Conservation (phyloP, 2,113 vertebrate species). For the Podarcis cretensis region DNA sequence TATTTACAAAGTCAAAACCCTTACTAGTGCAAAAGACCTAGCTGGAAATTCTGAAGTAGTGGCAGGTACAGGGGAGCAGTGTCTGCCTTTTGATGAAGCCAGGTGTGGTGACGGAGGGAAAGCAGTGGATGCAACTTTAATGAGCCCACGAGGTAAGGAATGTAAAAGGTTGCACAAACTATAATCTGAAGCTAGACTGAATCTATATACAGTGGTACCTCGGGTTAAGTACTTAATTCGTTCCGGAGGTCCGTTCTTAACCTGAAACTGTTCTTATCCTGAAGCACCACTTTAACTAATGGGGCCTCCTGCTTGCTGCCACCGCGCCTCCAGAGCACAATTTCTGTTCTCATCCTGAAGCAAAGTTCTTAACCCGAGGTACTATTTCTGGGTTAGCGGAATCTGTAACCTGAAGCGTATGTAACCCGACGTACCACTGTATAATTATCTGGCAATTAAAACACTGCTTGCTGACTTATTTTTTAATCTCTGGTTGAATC, state of each 20-base stretch:
- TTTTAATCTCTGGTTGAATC: conserved; percentile 64
- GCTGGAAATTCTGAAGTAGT: conserved; percentile 93
- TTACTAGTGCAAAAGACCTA: conserved; percentile 86
- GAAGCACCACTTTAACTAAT: too few species aligned
- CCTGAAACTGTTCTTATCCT: too few species aligned
- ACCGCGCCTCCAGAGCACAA: too few species aligned
- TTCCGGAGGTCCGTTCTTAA: too few species aligned
- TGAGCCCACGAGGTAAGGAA: conserved; percentile 95
- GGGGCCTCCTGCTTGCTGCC: too few species aligned
- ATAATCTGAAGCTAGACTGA: conserved; percentile 18
- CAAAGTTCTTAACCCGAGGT: too few species aligned
- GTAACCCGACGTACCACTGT: too few species aligned
- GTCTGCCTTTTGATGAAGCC: conserved; percentile 94
- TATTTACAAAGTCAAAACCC: conserved; percentile 90
- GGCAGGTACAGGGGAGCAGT: conserved; percentile 96
- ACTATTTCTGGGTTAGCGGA: too few species aligned
- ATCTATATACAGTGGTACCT: conserved; percentile 25
- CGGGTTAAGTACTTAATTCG: too few species aligned
- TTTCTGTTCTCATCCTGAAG: too few species aligned
- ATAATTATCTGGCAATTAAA: conserved; percentile 63
- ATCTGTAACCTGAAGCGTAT: too few species aligned
- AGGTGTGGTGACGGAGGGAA: conserved; percentile 97
- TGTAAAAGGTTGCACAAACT: conserved; percentile 27
- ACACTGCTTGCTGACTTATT: conserved; percentile 53
- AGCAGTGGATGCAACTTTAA: conserved; percentile 95